Base-by-base conservation (phyloP, 2,797 vertebrate genomes). In the Poeciliopsis turneri region DNA sequence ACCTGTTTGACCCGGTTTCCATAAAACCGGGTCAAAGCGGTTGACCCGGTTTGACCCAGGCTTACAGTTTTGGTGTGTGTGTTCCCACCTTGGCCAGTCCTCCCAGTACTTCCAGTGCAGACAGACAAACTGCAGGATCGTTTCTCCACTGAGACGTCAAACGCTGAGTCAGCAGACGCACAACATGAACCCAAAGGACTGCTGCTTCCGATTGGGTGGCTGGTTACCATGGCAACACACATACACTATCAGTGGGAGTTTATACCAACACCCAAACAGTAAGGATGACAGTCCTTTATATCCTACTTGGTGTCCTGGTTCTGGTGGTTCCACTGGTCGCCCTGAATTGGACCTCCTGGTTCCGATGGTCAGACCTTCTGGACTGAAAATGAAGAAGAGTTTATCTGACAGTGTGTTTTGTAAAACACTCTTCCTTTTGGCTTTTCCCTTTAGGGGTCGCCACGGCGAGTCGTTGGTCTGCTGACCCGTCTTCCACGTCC, bases 71-170 rank as follows among this genome's bases (percentile, higher is more conserved):
- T 49, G 47, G 72, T 49, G 51, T 72, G 73, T 66, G 39, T 51
- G 13, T 79, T 0, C 57, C 15, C n/a, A 90, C 91, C 88, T 88
- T 88, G 25, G 89, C 88, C 78, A 92, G 25, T 82, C 89, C 88
- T 81, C 86, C 85, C 83, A 92, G 82, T 23, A 97, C 96, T 90
- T 98, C 98, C 78, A 98, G 93, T 11, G 96, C 97, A 71, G 97
- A 97, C 87, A 98, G 91, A 23, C 97, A 98, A 92, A 98, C 96
- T 84, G 97, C 97, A 95, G 98, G 97, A 90, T 99, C 97, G 53
- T 96, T 96, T 81, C 96, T 96, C 98, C 98, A 98, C 89, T 98
- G 97, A 0, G 96, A 94, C 80, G 96, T 97, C 87, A 99, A 96
- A 80, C 96, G 95, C 89, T 97, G 97, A 57, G 97, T 98, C 90